Evolutionary conservation across 2,113 vertebrate species (phyloP), one percentile per base, ranked within the genome.

Genomic region (Bubalus kerabau): DNA sequence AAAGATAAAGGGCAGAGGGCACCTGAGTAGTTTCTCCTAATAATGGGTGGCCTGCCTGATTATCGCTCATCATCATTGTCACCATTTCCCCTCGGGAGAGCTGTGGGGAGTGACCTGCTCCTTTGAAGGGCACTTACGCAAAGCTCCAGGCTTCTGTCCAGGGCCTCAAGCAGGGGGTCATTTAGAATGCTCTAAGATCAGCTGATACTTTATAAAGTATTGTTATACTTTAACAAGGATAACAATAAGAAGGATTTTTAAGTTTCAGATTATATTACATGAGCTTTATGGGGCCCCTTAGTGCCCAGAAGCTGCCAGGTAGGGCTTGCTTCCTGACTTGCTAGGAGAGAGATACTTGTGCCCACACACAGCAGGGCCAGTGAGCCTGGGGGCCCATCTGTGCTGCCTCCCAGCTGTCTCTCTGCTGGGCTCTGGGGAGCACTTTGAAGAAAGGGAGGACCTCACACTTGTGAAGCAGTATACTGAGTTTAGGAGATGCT

Each of bases 381-480:
- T 3, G 2, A 87, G 52, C 52, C 46, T 26, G 8, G 64, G 28
- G 30, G 17, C 32, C 54, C 85, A 16, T n/a, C 56, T 81, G 7
- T 54, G 62, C 64, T 76, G 36, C 71, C 23, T 64, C 6, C 14
- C 36, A 81, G 17, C 88, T 95, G 24, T 26, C 62, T 80, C 13
- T 96, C 15, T 96, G 62, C 7, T 97, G 43, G 96, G 92, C 60
- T 83, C 59, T 90, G n/a, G 59, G 80, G 78, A 56, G 43, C 32
- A n/a, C 19, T 84, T 67, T 59, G 84, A 89, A 80, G 56, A 84
- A 36, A 40, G 32, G 2, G 17, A 92, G 50, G 6, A 67, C 7
- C 15, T 57, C 80, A 59, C 64, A 91, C 83, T 56, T 64, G 46
- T 74, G 7, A 71, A 80, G 19, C 24, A 92, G 88, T 52, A 62